Base-by-base conservation (phyloP, 2,113 vertebrate species). In the Okapia johnstoni region DNA sequence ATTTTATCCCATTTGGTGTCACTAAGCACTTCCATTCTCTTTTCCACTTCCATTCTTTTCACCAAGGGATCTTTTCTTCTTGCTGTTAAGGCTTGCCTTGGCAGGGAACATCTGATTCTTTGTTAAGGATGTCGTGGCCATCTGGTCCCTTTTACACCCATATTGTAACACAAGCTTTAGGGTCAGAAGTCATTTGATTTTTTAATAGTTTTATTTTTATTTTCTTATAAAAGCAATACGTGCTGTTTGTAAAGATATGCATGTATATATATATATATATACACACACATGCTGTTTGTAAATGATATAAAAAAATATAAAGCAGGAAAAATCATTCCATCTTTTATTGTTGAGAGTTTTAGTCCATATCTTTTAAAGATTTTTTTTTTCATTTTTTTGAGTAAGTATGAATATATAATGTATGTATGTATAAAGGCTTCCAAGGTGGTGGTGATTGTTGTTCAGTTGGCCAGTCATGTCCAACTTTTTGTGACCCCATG, bases 181-280 rank as follows among this genome's bases (percentile, higher is more conserved):
- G 52, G 60, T 81, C 89, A 89, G 55, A 79, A 70, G 30, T 84
- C 70, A 88, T 54, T 70, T 85, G n/a, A 76, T 66, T 84, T 66
- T 93, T 90, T 87, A 40, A 85, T 15, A 60, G n/a, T 88, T 86
- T 73, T 63, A 61, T 36, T 30, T 43, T 61, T 55, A 36, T 77
- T 94, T 95, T 88, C 15, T 55, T 89, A 33, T 73, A 63, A 88
- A 58, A 95, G 84, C 77, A 63, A 73, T 43, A 85, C 7, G 50
- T n/a, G 10, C 16, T 46, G 7, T 52, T 84, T 60, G 19, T n/a
- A 48, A 40, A 43, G 5, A 92, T 30, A 60, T 4, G 86, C 40
- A 40, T 40, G 40, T 40, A 4, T 40, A 40, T 40, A 40, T 40
- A 40, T 40, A 40, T 40, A 40, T 40, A 40, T 40, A n/a, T n/a